Evolutionary conservation across 2,113 vertebrate genomes (phyloP).

Genomic region (Channa maculata): DNA sequence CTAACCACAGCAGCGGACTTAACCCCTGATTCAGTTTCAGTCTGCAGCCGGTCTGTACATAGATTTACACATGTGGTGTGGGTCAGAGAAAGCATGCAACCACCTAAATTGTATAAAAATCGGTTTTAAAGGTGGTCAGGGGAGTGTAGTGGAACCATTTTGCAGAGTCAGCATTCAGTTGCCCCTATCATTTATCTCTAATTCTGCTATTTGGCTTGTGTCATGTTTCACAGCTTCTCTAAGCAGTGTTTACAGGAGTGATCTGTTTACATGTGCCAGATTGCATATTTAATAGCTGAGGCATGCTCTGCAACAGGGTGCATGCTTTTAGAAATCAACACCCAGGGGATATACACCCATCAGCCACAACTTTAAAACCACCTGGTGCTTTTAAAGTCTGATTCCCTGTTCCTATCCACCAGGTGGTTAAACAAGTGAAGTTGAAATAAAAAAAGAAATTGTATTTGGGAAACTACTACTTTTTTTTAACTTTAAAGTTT

Average conservation of each 20-base stretch:
- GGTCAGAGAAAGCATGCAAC: slow-evolving; percentile 46
- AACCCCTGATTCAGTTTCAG: slow-evolving; percentile 56
- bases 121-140: slow-evolving; percentile 48
- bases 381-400: no score
- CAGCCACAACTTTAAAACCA: background rate
- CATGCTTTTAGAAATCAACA: slow-evolving; percentile 87
- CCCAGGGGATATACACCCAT: slow-evolving; percentile 74
- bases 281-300: slow-evolving; percentile 80
- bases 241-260: slow-evolving; percentile 80
- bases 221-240: slow-evolving; percentile 84
- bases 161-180: slow-evolving; percentile 72
- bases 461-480: no score
- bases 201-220: slow-evolving; percentile 81
- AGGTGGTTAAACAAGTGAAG: no score
- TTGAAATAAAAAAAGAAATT: no score
- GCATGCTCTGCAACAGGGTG: slow-evolving; percentile 75
- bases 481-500: background rate
- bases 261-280: slow-evolving; percentile 82
- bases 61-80: slow-evolving; percentile 27
- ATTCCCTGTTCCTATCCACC: no score
- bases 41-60: slow-evolving; percentile 49
- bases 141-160: slow-evolving; percentile 60
- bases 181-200: slow-evolving; percentile 79
- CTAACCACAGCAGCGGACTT: slow-evolving; percentile 56
- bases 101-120: slow-evolving; percentile 70